Base-by-base conservation (phyloP, 37 sponge, comb jelly and placozoan genomes). In the Oopsacas minuta region DNA sequence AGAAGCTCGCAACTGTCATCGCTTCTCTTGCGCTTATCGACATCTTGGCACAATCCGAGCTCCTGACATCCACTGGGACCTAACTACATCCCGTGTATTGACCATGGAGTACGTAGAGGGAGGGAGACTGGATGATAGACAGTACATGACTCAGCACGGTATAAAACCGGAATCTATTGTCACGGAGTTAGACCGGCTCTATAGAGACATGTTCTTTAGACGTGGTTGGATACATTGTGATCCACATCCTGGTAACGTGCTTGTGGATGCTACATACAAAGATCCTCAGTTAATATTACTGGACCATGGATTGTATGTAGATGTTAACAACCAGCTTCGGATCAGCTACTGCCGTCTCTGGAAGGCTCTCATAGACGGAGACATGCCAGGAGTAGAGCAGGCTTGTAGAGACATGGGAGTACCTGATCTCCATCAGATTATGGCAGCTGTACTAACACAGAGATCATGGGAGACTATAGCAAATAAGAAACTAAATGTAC, bases 171-270 rank as follows among this genome's bases (percentile, higher is more conserved):
- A 7, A 3, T 3, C 28, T 25, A 39, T 86, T 38, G 37, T 86
- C 52, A 37, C 49, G 53, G 90, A 92, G 87, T 39, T 96, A 20
- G 88, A 88, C 10, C 83, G 83, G 84, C 81, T 96, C 69, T 96
- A 91, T 87, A 93, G 94, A 82, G 92, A 93, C 83, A 96, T 96
- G 97, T 90, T 96, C 22, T 96, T 93, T 83, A 38, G 83, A 1
- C 86, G 85, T 37, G 97, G 97, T 39, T 95, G 85, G 85, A 85
- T 96, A 30, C 97, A 96, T 88, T 93, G 97, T 87, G 97, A 96
- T 83, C 97, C 97, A 23, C 97, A 96, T 61, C 94, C 97, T 52
- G 97, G 97, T 38, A 96, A 96, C 83, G 89, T 96, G 23, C 88
- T 96, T 37, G 92, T 93, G 15, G 36, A 88, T 36, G 87, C 81